phyloP scores from a whole-genome alignment of 2,888 invertebrate genomes.

The Biston stratarius region DNA sequence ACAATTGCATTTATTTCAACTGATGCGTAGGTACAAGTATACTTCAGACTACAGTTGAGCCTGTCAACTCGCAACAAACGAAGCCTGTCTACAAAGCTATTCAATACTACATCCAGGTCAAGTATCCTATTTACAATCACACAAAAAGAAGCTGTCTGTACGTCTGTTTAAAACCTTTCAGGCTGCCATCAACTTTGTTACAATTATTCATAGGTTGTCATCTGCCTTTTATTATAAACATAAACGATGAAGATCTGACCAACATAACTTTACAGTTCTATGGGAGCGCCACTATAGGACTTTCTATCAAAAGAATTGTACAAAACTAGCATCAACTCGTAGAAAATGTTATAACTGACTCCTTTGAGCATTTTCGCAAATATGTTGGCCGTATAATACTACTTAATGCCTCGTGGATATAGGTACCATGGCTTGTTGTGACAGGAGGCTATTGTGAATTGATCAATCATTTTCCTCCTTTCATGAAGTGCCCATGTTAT shows the following conservation, averaged over 20 bases:
- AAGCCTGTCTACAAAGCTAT: too few relatives aligned
- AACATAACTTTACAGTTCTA: not conserved
- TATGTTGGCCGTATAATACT: not conserved
- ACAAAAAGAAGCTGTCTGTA: conserved; percentile 5
- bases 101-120: not conserved
- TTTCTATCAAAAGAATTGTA: too few relatives aligned
- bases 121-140: not conserved
- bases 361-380: not conserved
- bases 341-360: too few relatives aligned
- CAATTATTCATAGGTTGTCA: conserved; percentile 14
- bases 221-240: conserved; percentile 16
- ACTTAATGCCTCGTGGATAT: not conserved
- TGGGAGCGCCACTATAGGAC: not conserved
- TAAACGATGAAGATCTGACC: not conserved
- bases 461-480: conserved; percentile 6
- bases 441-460: not conserved
- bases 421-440: not conserved
- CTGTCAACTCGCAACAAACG: too few relatives aligned
- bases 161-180: not conserved
- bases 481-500: not conserved
- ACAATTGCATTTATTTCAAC: too few relatives aligned
- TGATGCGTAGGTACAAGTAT: too few relatives aligned
- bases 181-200: conserved; percentile 14
- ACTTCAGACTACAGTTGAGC: too few relatives aligned
- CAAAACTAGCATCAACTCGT: not conserved